A percentile compares a stretch with the other conserved stretches of the same genome.
Evolutionary conservation across 2,888 invertebrate species (phyloP).

Genomic region (Lasioglossum calceatum): DNA sequence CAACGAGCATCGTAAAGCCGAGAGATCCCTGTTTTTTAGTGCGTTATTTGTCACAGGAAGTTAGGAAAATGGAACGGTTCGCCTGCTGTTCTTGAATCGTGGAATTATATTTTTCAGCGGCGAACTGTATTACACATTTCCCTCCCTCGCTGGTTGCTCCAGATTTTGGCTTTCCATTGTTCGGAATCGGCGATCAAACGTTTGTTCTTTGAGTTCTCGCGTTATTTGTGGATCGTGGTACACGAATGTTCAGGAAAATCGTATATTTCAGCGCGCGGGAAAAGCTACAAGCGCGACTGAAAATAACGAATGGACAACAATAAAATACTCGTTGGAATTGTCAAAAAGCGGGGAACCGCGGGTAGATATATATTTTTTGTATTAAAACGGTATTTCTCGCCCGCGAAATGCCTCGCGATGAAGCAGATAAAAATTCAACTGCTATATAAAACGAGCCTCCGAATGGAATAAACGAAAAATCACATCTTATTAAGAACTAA

Average conservation of each 20-base stretch:
- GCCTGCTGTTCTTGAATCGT: background rate
- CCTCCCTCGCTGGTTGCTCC: background rate
- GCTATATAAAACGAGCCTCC: background rate
- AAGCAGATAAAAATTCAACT: background rate
- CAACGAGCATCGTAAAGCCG: background rate
- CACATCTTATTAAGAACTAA: background rate
- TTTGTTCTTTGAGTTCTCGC: background rate
- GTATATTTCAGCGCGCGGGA: background rate
- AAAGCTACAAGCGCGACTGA: background rate
- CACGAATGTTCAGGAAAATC: background rate
- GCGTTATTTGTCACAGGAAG: conserved; percentile 16
- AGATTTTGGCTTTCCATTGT: background rate
- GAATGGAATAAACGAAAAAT: background rate
- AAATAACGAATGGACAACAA: conserved; percentile 7
- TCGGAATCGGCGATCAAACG: background rate
- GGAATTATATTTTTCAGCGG: background rate
- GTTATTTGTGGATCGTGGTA: background rate
- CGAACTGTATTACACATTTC: background rate
- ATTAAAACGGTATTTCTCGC: background rate
- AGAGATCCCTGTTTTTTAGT: background rate
- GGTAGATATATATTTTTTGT: background rate
- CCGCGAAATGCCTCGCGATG: background rate
- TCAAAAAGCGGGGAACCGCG: background rate
- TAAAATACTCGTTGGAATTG: conserved; percentile 9
- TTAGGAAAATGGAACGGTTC: background rate